Percentiles rank a stretch among this genome's conserved stretches.
Conservation (phyloP, 2,888 invertebrate species). For the Dolichomitus sp. region DNA sequence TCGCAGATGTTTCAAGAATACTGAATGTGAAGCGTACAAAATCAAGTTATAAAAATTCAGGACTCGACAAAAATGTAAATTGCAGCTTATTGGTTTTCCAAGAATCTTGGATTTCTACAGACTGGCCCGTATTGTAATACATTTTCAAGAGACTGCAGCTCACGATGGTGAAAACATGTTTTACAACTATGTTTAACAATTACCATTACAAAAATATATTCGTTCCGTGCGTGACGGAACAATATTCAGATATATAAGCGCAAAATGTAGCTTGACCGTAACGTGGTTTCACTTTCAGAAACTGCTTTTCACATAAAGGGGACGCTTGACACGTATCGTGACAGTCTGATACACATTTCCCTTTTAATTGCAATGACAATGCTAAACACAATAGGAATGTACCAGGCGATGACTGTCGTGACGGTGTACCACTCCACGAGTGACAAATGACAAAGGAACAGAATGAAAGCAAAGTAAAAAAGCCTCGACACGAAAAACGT, state of each 20-base stretch:
- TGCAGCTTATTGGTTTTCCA: too few relatives aligned
- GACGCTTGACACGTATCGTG: not conserved
- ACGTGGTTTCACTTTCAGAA: not conserved
- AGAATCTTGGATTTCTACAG: too few relatives aligned
- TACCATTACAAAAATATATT: too few relatives aligned
- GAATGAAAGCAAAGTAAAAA: not conserved
- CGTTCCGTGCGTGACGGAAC: too few relatives aligned
- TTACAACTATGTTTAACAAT: too few relatives aligned
- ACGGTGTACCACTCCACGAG: not conserved
- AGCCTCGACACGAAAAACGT: not conserved
- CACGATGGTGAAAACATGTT: too few relatives aligned
- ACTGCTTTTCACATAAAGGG: not conserved
- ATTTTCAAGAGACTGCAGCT: too few relatives aligned
- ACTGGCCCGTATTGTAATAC: too few relatives aligned
- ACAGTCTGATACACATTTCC: not conserved
- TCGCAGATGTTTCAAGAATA: too few relatives aligned
- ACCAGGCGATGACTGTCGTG: not conserved
- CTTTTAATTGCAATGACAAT: conserved; percentile 2
- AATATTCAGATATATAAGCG: not conserved
- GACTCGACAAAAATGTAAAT: too few relatives aligned
- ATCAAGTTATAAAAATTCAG: too few relatives aligned
- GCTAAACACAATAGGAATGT: not conserved
- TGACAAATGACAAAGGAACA: conserved; percentile 6
- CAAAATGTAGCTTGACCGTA: not conserved
- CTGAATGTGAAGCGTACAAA: too few relatives aligned